Conservation (phyloP, 2,888 invertebrate species). For the Epiperipatus broadwayi region DNA sequence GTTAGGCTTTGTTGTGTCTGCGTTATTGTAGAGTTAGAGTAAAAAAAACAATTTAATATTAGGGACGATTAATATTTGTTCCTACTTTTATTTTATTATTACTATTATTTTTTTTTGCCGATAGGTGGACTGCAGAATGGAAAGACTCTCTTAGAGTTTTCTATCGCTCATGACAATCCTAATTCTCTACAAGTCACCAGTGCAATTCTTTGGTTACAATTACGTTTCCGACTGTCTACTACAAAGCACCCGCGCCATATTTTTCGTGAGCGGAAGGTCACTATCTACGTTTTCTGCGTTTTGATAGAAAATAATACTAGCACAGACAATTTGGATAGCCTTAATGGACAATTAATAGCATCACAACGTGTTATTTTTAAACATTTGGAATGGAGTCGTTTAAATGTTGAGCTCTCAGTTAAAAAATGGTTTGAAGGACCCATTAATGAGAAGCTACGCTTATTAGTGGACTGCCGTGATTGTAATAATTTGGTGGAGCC, state of each 20-base stretch:
- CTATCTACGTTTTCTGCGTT: constrained; percentile 51
- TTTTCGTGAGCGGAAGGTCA: constrained; percentile 34
- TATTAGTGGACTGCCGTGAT: constrained; percentile 41
- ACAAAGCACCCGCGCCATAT: constrained; percentile 22
- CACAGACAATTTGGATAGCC: constrained; percentile 21
- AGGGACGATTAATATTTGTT: too few species aligned
- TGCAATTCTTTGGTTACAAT: constrained; percentile 55
- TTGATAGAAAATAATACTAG: constrained; percentile 17
- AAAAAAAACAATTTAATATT: too few species aligned
- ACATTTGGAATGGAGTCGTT: constrained; percentile 61
- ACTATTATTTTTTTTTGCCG: constrained; percentile 21
- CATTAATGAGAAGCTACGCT: constrained; percentile 39
- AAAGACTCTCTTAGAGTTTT: constrained; percentile 65
- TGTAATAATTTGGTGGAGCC: constrained; percentile 25
- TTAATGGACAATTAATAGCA: constrained; percentile 38
- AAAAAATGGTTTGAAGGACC: constrained; percentile 43
- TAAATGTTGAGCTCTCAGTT: constrained; percentile 59
- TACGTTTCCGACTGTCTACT: constrained; percentile 35
- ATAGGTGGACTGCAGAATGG: constrained; percentile 62
- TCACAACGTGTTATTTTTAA: constrained; percentile 40
- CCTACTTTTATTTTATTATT: too few species aligned
- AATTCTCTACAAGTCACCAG: constrained; percentile 48
- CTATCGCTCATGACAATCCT: constrained; percentile 42
- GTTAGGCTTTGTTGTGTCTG: neutral
- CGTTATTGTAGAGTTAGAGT: too few species aligned